phyloP scores from a whole-genome alignment of 2,888 invertebrate genomes.

The Polyommatus icarus region DNA sequence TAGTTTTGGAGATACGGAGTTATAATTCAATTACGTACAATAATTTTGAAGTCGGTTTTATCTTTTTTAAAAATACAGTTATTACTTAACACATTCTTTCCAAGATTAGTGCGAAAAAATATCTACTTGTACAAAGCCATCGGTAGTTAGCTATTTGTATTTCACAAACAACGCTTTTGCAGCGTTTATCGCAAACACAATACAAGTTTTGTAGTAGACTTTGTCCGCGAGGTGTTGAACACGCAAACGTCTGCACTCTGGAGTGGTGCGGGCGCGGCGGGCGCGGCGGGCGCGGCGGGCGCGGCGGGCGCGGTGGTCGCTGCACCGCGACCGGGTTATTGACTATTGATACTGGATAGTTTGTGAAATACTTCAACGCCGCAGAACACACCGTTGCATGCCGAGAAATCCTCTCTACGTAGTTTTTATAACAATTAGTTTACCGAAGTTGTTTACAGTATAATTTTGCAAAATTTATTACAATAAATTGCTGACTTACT shows the following conservation, averaged over 20 bases:
- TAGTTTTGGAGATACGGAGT: too few species aligned
- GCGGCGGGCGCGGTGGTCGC: not conserved
- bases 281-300: not conserved
- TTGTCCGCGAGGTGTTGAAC: not conserved
- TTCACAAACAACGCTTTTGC: not conserved
- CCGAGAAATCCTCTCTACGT: not conserved
- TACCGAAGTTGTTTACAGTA: too few species aligned
- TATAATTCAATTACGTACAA: too few species aligned
- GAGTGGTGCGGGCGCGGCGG: too few species aligned
- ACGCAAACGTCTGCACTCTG: not conserved
- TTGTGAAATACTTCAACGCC: not conserved
- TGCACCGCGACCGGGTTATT: not conserved
- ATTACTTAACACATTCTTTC: not conserved
- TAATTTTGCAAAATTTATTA: too few species aligned
- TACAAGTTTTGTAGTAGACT: not conserved
- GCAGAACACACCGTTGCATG: not conserved
- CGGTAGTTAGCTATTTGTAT: not conserved
- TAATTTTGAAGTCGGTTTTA: too few species aligned
- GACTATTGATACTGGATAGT: not conserved
- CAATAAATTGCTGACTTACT: too few species aligned
- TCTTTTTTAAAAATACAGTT: too few species aligned
- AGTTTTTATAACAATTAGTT: not conserved
- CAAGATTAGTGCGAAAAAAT: not conserved
- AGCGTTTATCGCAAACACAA: not conserved
- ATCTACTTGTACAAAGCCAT: not conserved